A percentile compares a stretch with the other conserved stretches of the same genome.
Conservation (phyloP, 2,888 invertebrate genomes). For the Taphrorychus bicolor region DNA sequence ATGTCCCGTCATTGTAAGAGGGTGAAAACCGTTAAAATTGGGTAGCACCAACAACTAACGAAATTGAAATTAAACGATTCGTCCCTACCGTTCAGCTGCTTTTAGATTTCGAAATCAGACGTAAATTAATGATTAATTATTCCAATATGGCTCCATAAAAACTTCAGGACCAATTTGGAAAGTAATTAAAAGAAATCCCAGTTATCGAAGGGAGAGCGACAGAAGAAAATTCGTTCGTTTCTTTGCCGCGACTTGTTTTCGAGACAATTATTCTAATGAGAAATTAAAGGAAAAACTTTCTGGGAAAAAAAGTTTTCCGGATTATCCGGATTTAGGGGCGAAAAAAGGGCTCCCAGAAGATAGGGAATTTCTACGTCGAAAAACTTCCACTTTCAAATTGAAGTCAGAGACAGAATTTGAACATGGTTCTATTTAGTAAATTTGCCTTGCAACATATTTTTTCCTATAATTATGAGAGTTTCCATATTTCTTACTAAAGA, state of each 20-base stretch:
- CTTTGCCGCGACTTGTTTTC: background rate
- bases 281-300: background rate
- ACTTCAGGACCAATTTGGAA: background rate
- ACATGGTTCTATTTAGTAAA: too few species aligned
- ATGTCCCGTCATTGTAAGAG: constrained; percentile 14
- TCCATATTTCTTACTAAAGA: too few species aligned
- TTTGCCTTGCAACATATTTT: too few species aligned
- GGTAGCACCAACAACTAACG: too few species aligned
- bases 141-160: background rate
- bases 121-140: background rate
- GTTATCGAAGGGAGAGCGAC: background rate
- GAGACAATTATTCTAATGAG: constrained; percentile 3
- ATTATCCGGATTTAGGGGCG: background rate
- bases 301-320: background rate
- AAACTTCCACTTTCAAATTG: too few species aligned
- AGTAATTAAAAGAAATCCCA: background rate
- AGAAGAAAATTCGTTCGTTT: background rate
- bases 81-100: too few species aligned
- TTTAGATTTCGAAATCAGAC: constrained; percentile 3
- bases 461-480: too few species aligned
- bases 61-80: background rate
- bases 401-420: too few species aligned
- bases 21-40: too few species aligned
- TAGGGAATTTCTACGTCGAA: background rate
- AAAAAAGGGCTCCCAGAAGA: background rate